Evolutionary conservation across 2,888 invertebrate genomes (phyloP).

Genomic region (Papilio gigon): DNA sequence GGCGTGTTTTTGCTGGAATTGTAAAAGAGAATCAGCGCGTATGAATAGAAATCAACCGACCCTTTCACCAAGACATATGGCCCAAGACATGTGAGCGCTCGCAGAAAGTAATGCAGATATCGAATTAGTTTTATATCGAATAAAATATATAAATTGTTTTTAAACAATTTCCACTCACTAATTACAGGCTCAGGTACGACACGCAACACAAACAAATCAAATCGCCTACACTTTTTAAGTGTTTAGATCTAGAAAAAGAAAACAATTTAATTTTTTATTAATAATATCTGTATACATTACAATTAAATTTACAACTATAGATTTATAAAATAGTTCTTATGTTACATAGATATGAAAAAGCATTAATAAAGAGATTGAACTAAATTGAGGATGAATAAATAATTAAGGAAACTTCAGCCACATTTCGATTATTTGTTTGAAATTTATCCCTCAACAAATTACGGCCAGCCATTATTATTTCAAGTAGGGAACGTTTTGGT

Average conservation of each 20-base stretch:
- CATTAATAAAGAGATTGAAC: conserved; percentile 45
- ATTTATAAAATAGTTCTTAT: background rate
- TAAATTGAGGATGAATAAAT: conserved; percentile 38
- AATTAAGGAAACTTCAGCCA: conserved; percentile 41
- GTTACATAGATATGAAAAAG: conserved; percentile 43
- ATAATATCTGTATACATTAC: too few species aligned
- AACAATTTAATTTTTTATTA: background rate
- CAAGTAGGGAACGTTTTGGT: conserved; percentile 73
- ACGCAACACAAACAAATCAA: background rate
- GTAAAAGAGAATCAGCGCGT: conserved; percentile 78
- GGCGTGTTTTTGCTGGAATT: conserved; percentile 78
- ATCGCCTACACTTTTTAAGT: background rate
- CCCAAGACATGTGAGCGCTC: conserved; percentile 58
- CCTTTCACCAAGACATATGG: conserved; percentile 74
- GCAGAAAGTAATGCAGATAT: conserved; percentile 72
- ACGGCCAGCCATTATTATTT: conserved; percentile 69
- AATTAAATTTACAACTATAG: too few species aligned
- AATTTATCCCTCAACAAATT: conserved; percentile 69
- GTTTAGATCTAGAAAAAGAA: background rate
- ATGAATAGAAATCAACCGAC: conserved; percentile 77
- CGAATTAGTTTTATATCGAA: conserved; percentile 67
- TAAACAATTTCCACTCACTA: background rate
- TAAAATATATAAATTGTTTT: conserved; percentile 44
- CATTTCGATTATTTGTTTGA: conserved; percentile 46
- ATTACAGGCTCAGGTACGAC: background rate